A percentile compares a stretch with the other conserved stretches of the same genome.
Evolutionary conservation across 1,140 invertebrate genomes (phyloP).

Genomic region (Alviniconcha marisindica): DNA sequence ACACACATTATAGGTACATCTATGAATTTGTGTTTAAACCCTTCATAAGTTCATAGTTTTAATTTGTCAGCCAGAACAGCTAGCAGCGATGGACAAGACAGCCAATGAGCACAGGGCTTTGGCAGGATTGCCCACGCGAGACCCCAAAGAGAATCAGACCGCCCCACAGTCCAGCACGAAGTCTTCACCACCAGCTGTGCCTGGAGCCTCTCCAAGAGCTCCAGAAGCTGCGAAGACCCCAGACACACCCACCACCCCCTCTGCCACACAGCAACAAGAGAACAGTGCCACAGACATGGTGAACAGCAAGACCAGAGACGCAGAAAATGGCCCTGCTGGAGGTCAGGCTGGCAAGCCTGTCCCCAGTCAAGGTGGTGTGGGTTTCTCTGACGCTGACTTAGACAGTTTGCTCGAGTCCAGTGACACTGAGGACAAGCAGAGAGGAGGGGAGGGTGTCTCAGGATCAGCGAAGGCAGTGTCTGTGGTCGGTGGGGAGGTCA

Average conservation of each 20-base stretch:
- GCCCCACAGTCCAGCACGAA: neutral
- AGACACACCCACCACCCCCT: neutral
- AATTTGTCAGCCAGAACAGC: neutral
- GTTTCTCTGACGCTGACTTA: neutral
- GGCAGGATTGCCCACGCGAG: neutral
- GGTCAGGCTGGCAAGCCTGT: neutral
- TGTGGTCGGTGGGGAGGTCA: neutral
- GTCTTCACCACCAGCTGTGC: neutral
- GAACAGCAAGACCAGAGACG: neutral
- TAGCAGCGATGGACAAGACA: neutral
- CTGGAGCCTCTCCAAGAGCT: neutral
- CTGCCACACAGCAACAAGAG: neutral
- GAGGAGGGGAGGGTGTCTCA: neutral
- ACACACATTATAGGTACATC: too few species aligned
- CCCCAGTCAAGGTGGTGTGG: neutral
- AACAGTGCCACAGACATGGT: neutral
- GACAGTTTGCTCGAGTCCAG: slow-evolving; percentile 1
- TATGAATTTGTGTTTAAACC: too few species aligned
- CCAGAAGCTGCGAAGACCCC: neutral
- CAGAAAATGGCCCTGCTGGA: neutral
- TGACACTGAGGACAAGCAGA: neutral
- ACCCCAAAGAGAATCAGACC: neutral
- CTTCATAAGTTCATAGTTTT: too few species aligned
- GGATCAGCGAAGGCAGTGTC: neutral
- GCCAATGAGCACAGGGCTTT: neutral